Base-by-base conservation (phyloP, 2,797 vertebrate genomes). In the Lepus oiostolus region DNA sequence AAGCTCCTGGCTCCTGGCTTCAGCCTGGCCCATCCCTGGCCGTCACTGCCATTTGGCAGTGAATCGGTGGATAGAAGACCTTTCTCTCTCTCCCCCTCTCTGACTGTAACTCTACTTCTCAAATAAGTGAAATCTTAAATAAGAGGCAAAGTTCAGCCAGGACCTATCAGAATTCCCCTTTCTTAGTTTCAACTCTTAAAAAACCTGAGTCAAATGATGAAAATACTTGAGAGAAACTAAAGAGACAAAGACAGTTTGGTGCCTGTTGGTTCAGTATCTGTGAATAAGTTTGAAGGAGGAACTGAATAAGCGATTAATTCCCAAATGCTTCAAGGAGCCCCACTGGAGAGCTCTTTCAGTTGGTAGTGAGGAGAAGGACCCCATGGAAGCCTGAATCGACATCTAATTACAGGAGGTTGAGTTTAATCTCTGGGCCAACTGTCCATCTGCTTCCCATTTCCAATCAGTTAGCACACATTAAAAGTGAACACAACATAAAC, bases 381-480 rank as follows among this genome's bases (percentile, higher is more conserved):
- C 90, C 60, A 76, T 71, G 83, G 92, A 97, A 96, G 80, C 68
- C 76, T 87, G 94, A 94, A 97, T 96, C 35, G 84, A 74, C 95
- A 93, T 92, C 91, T 97, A 97, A 97, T 97, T 96, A 96, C 28
- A 93, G 88, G 92, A 95, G 90, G 86, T 80, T 63, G 80, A 95
- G 88, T 93, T 96, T 93, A 93, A 93, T 96, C 74, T 95, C 86
- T 92, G 91, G 95, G 95, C 88, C 95, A 96, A 95, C 68, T 85
- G 95, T 96, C 90, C 95, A 96, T 93, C 90, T 97, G 97, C 63
- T 97, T 97, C 90, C 60, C 52, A 94, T 95, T 97, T 96, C 90
- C 88, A 96, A 22, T 96, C 90, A 93, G 77, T 96, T 95, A 97
- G 70, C 54, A 63, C 83, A 93, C 80, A 71, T 94, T 95, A 95